Evolutionary conservation across 2,888 invertebrate genomes (phyloP), one percentile per base, ranked within the genome.

Genomic region (Chrysolina oricalcia): DNA sequence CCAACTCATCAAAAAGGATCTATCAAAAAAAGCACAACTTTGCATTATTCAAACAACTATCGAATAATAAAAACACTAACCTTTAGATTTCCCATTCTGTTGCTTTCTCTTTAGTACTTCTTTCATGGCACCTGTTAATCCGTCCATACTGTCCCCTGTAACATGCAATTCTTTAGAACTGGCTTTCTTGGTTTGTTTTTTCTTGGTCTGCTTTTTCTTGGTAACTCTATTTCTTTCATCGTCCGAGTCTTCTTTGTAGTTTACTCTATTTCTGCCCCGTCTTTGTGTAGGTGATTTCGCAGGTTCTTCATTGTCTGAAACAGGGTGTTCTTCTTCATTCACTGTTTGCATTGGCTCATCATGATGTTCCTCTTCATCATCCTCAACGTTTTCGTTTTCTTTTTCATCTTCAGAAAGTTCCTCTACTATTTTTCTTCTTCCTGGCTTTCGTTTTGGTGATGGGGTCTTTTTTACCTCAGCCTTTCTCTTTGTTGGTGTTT

Each of bases 81-180:
- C 43, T 17, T 67, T 76, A 10, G 70, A 41, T 68, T 76, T 79
- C 46, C 78, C 78, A 43, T 76, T 78, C 70, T 75, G 70, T 10
- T 73, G 27, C 72, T 81, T 81, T 46, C 78, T 81, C 35, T 65
- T 40, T 62, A 78, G 43, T 19, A 82, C 63, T 74, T 82, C 82
- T 63, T 79, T 81, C 82, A 83, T 83, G 6, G 82, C 83, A 41
- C 77, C 78, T 46, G 81, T 83, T 53, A 74, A 80, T 19, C 81
- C 81, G 43, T 66, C 53, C 19, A 0, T 23, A 46, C 21, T 65
- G 23, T 78, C 72, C 27, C 65, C 74, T 48, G 71, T 70, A 70
- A 73, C 68, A 62, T 67, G 66, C 6, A 40, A 65, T 66, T 77
- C 46, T 56, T 21, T 62, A 46, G 46, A 53, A 21, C 71, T 72